These are phyloP conservation scores for Caenorhabditis wallacei DNA, from an alignment of 2,888 invertebrate genomes.

Conservation along the genomic window DNA sequence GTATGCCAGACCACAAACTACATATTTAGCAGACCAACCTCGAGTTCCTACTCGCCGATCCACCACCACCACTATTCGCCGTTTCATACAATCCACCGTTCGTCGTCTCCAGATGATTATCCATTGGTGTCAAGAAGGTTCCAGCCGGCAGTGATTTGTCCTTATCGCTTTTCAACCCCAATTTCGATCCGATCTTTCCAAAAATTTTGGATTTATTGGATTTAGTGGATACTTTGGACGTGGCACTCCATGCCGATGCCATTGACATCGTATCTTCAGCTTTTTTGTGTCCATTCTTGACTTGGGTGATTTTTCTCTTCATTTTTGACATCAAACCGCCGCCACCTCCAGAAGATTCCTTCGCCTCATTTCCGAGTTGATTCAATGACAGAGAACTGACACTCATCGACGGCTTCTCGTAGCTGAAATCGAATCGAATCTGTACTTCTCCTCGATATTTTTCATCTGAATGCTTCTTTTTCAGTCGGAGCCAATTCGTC, in stretches of 20 bases:
- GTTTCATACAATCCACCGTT: slow-evolving; percentile 29
- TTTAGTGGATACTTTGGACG: slow-evolving; percentile 57
- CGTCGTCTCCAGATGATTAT: slow-evolving; percentile 62
- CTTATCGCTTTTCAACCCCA: slow-evolving; percentile 52
- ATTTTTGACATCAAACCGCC: slow-evolving; percentile 65
- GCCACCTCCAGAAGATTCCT: slow-evolving; percentile 30
- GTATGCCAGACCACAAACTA: no score
- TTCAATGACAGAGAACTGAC: slow-evolving; percentile 70
- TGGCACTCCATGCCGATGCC: slow-evolving; percentile 67
- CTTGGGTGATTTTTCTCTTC: slow-evolving; percentile 73
- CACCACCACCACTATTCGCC: slow-evolving; percentile 1
- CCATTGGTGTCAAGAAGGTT: slow-evolving; percentile 60
- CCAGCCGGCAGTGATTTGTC: slow-evolving; percentile 49
- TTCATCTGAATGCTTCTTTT: slow-evolving; percentile 73
- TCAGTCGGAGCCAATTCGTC: slow-evolving; percentile 70
- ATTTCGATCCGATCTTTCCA: slow-evolving; percentile 57
- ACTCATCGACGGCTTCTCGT: slow-evolving; percentile 73
- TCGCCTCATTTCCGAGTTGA: slow-evolving; percentile 52
- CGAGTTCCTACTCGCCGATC: slow-evolving; percentile 28
- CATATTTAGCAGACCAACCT: slow-evolving; percentile 11
- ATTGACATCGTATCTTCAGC: slow-evolving; percentile 73
- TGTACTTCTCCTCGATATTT: slow-evolving; percentile 74
- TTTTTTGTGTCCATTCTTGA: slow-evolving; percentile 68
- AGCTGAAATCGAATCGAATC: slow-evolving; percentile 75
- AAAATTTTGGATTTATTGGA: slow-evolving; percentile 56